A percentile compares a stretch with the other conserved stretches of the same genome.
phyloP scores from a whole-genome alignment of 1,140 invertebrate species.

The Papilio dardanus region DNA sequence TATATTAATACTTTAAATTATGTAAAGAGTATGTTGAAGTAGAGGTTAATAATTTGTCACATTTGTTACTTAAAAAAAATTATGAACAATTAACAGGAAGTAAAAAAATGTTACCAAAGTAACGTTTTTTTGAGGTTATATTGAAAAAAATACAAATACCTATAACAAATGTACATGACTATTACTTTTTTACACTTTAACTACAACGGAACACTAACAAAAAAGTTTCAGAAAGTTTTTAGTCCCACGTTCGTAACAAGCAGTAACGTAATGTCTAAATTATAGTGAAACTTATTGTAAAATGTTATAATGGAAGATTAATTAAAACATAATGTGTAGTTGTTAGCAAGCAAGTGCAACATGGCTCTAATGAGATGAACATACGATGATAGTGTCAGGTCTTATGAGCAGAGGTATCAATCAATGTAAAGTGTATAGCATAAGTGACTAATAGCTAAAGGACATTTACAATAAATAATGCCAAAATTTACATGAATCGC shows the following conservation, averaged over 20 bases:
- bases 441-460: slow-evolving; percentile 3
- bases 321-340: background rate
- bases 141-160: background rate
- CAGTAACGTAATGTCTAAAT: background rate
- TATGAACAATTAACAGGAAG: background rate
- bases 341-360: slow-evolving; percentile 22
- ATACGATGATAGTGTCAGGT: slow-evolving; percentile 26
- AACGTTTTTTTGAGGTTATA: background rate
- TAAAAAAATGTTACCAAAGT: background rate
- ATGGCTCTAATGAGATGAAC: slow-evolving; percentile 33
- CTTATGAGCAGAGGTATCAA: slow-evolving; percentile 6
- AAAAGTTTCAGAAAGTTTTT: slow-evolving; percentile 24
- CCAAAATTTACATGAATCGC: slow-evolving; percentile 35
- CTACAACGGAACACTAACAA: background rate
- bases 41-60: background rate
- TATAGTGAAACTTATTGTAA: background rate
- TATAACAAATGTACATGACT: background rate
- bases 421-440: slow-evolving; percentile 5
- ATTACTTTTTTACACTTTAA: background rate
- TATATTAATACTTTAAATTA: background rate
- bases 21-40: background rate
- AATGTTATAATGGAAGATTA: background rate
- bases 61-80: background rate
- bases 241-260: slow-evolving; percentile 5
- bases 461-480: slow-evolving; percentile 33